Evolutionary conservation across 2,113 vertebrate genomes (phyloP), one percentile per base, ranked within the genome.

Genomic region (Strix aluco): DNA sequence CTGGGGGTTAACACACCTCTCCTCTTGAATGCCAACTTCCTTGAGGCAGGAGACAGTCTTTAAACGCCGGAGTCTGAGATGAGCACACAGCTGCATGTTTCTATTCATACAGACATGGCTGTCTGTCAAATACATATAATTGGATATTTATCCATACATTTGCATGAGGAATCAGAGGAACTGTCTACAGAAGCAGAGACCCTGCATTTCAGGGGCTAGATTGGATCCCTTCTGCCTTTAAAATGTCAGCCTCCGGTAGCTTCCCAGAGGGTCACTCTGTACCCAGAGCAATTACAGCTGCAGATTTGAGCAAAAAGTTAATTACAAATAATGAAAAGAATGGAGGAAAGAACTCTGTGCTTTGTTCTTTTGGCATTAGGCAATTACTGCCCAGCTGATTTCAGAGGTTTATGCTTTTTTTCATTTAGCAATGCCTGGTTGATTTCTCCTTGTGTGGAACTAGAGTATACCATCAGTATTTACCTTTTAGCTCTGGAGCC

Each of bases 71-170:
- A 79, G 42, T 9, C 74, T 55, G 90, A 52, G 82, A 95, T 22
- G 65, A 86, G 86, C 73, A n/a, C 34, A 29, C 81, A 90, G 81
- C 72, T 97, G 84, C 15, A 1, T 42, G n/a, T 74, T 59, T 36
- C 75, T 90, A 72, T 88, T 93, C 77, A 75, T 38, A 13, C 66
- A 75, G 81, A 42, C 80, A 32, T 32, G 74, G 46, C 62, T 91
- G 90, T 69, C 90, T 95, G 92, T 95, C 94, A 96, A 38, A 77
- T 27, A 72, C n/a, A 65, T 65, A 91, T 84, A 93, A 92, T 84
- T 67, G 88, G 89, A 71, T 90, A 91, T 71, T 93, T 88, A 91
- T 74, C 74, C 81, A 54, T 95, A 81, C 21, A 90, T 93, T 92
- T 91, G 85, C 94, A 90, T 90, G 65, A 72, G 52, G 42, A 94